Evolutionary conservation across 2,797 vertebrate species (phyloP), one percentile per base, ranked within the genome.

Genomic region (Rhincodon typus): DNA sequence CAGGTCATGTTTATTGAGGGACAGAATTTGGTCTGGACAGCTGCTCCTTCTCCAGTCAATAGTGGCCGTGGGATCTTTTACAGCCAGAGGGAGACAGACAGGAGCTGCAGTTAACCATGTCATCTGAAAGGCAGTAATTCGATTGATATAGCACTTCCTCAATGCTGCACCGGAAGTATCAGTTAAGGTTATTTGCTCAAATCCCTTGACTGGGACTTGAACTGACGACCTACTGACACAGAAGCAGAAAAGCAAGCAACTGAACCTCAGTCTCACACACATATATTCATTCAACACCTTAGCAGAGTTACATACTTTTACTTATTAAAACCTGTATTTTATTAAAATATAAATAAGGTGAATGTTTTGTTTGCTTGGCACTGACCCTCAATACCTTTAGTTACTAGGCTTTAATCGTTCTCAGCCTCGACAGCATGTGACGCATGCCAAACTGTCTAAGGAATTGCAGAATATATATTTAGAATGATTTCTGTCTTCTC

Each of bases 391-490:
- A 23, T 30, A 69, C 38, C 46, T 77, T 74, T 17, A 30, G 50
- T 77, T 95, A 27, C 12, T 21, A 3, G 25, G 10, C 70, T n/a
- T 27, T 15, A 27, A 46, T 15, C 8, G 23, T 38, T 69, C n/a
- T n/a, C 38, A 25, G 46, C 3, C 25, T 57, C 27, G 21, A 8
- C 23, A 46, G 70, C 1, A 0, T 4, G 69, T 95, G 94, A 95
- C 94, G 70, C 94, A 72, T 74, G 69, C 46, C 17, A 34, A 95
- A 69, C 66, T n/a, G 42, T 77, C 94, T 53, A 70, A 94, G 94
- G 94, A 95, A 77, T 74, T 72, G 70, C 46, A 53, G 70, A 21
- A 21, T 77, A 77, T 95, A 77, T 77, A 95, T 95, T 95, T 77
- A 95, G 70, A 77, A 95, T 8, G 70, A 30, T 70, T 77, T 74